A percentile compares a stretch with the other conserved stretches of the same genome.
Evolutionary conservation across 1,140 invertebrate species (phyloP).

Genomic region (Bombus picipes): DNA sequence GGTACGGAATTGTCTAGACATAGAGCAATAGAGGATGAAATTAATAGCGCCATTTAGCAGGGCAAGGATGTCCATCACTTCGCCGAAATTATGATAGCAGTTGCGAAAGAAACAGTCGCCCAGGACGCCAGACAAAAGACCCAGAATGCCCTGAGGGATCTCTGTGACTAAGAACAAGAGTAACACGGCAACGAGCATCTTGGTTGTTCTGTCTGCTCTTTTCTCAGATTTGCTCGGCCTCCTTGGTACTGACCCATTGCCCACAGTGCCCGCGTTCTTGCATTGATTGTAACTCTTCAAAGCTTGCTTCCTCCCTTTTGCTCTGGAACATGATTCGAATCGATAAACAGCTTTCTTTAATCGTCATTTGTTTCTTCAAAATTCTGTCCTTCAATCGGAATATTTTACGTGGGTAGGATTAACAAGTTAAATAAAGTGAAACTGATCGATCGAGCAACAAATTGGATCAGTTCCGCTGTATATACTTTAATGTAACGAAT

Average conservation of each 20-base stretch:
- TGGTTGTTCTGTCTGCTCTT: constrained; percentile 92
- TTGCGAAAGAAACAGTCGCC: constrained; percentile 89
- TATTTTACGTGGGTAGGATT: too few relatives aligned
- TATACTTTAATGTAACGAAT: not conserved
- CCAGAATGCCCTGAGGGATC: constrained; percentile 91
- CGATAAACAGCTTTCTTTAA: not conserved
- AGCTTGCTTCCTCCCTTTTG: constrained; percentile 87
- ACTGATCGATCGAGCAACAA: not conserved
- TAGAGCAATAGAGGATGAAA: constrained; percentile 96
- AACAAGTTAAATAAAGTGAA: too few relatives aligned
- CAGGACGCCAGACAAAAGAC: constrained; percentile 88
- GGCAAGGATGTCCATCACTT: constrained; percentile 95
- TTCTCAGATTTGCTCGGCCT: constrained; percentile 86
- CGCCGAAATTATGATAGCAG: constrained; percentile 91
- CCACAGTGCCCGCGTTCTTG: not conserved
- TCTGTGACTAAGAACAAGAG: constrained; percentile 94
- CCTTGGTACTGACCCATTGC: constrained; percentile 10
- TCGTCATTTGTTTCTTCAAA: too few relatives aligned
- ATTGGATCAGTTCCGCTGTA: not conserved
- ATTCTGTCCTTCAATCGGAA: too few relatives aligned
- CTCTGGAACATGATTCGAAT: constrained; percentile 77
- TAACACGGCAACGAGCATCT: constrained; percentile 94
- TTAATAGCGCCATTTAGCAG: constrained; percentile 96
- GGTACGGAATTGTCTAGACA: constrained; percentile 95
- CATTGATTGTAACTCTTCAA: constrained; percentile 85